Conservation (phyloP, 2,888 invertebrate species). For the Hoplodrina blanda region DNA sequence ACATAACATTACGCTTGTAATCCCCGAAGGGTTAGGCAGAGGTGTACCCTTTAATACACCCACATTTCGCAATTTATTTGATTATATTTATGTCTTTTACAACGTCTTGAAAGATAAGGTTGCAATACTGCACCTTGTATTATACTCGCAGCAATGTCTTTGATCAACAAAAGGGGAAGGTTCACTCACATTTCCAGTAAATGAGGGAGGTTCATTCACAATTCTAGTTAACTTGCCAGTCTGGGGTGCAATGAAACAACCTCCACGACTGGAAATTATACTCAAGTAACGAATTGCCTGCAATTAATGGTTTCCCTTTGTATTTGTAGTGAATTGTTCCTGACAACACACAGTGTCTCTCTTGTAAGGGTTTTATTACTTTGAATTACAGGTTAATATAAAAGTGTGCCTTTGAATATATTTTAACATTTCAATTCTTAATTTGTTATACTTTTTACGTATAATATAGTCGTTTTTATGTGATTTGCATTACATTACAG, state of each 20-base stretch:
- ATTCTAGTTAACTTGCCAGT: neutral
- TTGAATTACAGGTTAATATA: neutral
- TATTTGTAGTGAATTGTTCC: neutral
- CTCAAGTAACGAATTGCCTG: neutral
- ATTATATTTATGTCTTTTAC: too few relatives aligned
- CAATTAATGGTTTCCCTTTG: slow-evolving; percentile 8
- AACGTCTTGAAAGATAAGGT: too few relatives aligned
- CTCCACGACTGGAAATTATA: neutral
- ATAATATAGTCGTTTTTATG: too few relatives aligned
- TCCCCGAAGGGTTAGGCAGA: too few relatives aligned
- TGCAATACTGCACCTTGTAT: too few relatives aligned
- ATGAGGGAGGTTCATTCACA: neutral
- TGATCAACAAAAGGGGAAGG: neutral
- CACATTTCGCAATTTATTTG: too few relatives aligned
- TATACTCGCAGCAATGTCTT: slow-evolving; percentile 5
- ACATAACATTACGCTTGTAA: too few relatives aligned
- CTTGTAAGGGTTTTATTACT: neutral
- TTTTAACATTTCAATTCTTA: too few relatives aligned
- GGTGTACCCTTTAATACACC: too few relatives aligned
- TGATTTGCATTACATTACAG: too few relatives aligned
- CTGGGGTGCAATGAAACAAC: neutral
- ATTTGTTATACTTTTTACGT: too few relatives aligned
- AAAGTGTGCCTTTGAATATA: too few relatives aligned
- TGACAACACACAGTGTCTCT: neutral
- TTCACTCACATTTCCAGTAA: slow-evolving; percentile 10